Percentiles rank a stretch among this genome's conserved stretches.
These are phyloP conservation scores for Xenus cinereus DNA, from an alignment of 2,113 vertebrate species.

Conservation along the genomic window DNA sequence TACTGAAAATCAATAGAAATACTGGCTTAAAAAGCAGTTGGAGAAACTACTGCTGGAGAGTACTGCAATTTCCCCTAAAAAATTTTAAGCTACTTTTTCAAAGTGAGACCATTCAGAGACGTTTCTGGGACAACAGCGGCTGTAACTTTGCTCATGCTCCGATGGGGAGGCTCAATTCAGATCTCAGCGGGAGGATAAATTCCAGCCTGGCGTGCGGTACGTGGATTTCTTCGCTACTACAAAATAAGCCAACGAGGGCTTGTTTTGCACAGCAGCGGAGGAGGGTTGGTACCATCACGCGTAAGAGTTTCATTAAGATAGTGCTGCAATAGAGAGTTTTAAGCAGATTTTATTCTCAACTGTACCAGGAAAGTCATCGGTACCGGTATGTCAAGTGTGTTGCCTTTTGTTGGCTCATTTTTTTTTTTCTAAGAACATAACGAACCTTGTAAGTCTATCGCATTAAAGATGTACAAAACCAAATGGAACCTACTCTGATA, in stretches of 20 bases:
- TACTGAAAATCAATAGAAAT: background rate
- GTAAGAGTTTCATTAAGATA: background rate
- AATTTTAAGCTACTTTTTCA: background rate
- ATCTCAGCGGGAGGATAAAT: background rate
- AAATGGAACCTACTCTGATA: slow-evolving; percentile 5
- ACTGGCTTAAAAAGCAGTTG: background rate
- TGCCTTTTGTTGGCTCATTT: slow-evolving; percentile 22
- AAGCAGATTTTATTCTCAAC: background rate
- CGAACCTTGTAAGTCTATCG: slow-evolving; percentile 1
- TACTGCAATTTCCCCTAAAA: background rate
- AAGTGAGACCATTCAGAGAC: background rate
- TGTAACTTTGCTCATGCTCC: background rate
- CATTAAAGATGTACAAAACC: slow-evolving; percentile 32
- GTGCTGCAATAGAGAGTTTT: background rate
- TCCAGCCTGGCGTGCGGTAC: background rate
- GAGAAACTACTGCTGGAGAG: background rate
- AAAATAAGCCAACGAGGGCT: background rate
- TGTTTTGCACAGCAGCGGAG: background rate
- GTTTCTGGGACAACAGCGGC: rapidly evolving
- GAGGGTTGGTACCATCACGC: background rate
- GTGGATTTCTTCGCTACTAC: background rate
- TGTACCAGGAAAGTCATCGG: background rate
- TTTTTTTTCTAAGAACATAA: background rate
- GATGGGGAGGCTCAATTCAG: background rate
- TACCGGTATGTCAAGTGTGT: background rate